Base-by-base conservation (phyloP, 2,113 vertebrate genomes). In the Aegotheles bennettii region DNA sequence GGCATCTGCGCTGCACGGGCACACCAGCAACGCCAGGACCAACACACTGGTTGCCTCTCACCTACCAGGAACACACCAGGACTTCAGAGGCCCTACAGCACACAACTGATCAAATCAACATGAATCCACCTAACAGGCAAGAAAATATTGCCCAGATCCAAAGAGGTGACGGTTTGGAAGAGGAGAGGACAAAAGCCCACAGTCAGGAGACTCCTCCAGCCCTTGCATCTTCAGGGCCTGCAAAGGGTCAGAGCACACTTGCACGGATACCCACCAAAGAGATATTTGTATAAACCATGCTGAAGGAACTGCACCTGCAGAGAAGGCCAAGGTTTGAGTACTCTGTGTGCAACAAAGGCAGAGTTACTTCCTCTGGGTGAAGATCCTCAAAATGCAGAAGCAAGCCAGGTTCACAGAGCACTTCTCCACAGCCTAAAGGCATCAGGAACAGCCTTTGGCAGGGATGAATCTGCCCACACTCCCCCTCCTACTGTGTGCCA, bases 21-120 rank as follows among this genome's bases (percentile, higher is more conserved):
- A n/a, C n/a, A n/a, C n/a, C 4, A 13, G 17, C 57, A 42, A 1
- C 48, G 40, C 48, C 67, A 51, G n/a, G 19, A 38, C 28, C 47
- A 48, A 48, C 47, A 48, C n/a, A n/a, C n/a, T n/a, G n/a, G n/a
- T n/a, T n/a, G n/a, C 48, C 28, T 79, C 40, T 47, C 28, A 17
- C 21, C 28, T 38, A 6, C 20, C 70, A 16, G 26, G 7, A 25
- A 36, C 0, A 0, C 11, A 21, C 9, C 0, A 0, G 36, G 23
- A 67, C 47, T 67, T 2, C 0, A 2, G 26, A 57, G 26, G 48
- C n/a, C 43, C 36, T 21, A 14, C 59, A 24, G 6, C 0, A 6
- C 61, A 63, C 36, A 60, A 29, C 7, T 5, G 11, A 19, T 36
- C 47, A 40, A 67, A 29, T 25, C 38, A 71, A n/a, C n/a, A n/a